Evolutionary conservation across 2,888 invertebrate genomes (phyloP).

Genomic region (Caenorhabditis sulstoni): DNA sequence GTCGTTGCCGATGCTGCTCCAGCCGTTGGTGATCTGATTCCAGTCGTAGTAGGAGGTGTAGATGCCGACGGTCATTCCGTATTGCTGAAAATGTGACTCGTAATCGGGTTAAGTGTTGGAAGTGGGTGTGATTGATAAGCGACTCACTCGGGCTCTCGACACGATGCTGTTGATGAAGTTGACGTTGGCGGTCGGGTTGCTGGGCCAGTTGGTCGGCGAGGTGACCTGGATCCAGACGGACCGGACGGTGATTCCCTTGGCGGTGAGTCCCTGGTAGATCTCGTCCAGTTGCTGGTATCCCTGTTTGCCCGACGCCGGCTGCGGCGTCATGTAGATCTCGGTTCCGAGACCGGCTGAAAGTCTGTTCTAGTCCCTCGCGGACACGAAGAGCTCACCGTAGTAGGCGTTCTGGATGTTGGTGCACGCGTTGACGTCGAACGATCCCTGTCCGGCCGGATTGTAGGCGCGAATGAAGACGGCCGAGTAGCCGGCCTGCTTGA

Average conservation of each 20-base stretch:
- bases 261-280: conserved; percentile 63
- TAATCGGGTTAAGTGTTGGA: neutral
- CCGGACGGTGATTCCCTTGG: conserved; percentile 64
- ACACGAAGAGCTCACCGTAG: conserved; percentile 13
- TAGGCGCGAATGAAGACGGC: conserved; percentile 63
- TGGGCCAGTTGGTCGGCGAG: conserved; percentile 70
- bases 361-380: no score
- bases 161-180: conserved; percentile 67
- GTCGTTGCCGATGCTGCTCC: conserved; percentile 49
- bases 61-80: conserved; percentile 64
- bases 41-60: conserved; percentile 71
- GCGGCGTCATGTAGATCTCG: conserved; percentile 71
- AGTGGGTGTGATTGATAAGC: neutral
- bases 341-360: conserved; percentile 66
- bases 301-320: conserved; percentile 61
- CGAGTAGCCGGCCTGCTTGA: conserved; percentile 54
- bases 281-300: conserved; percentile 68
- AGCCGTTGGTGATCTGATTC: conserved; percentile 67
- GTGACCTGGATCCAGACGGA: conserved; percentile 72
- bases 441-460: conserved; percentile 62
- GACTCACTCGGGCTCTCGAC: conserved; percentile 60
- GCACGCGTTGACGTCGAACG: conserved; percentile 61
- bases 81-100: conserved; percentile 53
- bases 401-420: conserved; percentile 64
- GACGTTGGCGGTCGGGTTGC: conserved; percentile 53